phyloP scores from a whole-genome alignment of 1,140 invertebrate species.

The Hylaeus anthracinus region DNA sequence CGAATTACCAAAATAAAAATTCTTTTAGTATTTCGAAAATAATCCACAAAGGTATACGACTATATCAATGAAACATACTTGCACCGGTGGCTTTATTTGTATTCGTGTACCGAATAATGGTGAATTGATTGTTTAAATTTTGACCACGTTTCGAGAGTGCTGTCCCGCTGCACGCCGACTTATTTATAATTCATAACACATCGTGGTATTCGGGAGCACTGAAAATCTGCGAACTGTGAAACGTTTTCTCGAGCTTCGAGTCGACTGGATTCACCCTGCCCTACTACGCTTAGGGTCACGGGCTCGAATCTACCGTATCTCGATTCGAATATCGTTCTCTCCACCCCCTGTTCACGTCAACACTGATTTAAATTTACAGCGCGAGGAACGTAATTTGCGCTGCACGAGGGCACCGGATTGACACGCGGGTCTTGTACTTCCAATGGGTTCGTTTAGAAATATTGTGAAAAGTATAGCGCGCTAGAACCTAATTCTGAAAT shows the following conservation, averaged over 20 bases:
- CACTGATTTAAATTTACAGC: too few relatives aligned
- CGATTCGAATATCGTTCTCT: not conserved
- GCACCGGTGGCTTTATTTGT: too few relatives aligned
- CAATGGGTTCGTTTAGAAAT: slow-evolving; percentile 17
- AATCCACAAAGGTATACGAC: too few relatives aligned
- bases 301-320: slow-evolving; percentile 9
- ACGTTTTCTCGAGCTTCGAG: slow-evolving; percentile 11
- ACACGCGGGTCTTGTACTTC: not conserved
- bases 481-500: not conserved
- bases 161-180: not conserved
- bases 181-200: slow-evolving; percentile 59
- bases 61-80: too few relatives aligned
- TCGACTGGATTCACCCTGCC: not conserved
- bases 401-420: not conserved
- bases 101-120: too few relatives aligned
- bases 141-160: too few relatives aligned
- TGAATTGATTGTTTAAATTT: too few relatives aligned
- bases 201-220: slow-evolving; percentile 10
- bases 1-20: too few relatives aligned
- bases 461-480: not conserved
- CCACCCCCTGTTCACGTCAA: not conserved
- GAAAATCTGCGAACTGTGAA: slow-evolving; percentile 20
- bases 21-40: too few relatives aligned
- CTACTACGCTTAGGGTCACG: not conserved
- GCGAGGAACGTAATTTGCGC: too few relatives aligned